phyloP scores from a whole-genome alignment of 2,113 vertebrate genomes.

The Engystomops pustulosus region DNA sequence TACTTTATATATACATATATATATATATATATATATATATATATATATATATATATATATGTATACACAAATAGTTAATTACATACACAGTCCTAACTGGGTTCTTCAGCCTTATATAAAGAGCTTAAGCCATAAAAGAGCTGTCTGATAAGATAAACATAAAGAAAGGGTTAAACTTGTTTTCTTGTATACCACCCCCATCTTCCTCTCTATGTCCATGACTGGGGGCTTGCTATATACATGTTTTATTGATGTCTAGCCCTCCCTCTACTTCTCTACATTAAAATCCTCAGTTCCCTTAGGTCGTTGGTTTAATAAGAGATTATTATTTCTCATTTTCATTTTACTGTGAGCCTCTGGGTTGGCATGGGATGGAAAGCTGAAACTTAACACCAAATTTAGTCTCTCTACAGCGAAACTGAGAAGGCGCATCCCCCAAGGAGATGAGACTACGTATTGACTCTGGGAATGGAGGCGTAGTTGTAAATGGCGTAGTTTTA shows the following conservation, averaged over 20 bases:
- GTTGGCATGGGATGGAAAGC: neutral
- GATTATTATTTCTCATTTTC: neutral
- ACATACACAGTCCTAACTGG: too few species aligned
- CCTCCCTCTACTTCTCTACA: neutral
- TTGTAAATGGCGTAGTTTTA: neutral
- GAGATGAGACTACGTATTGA: neutral
- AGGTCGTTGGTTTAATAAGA: slow-evolving; percentile 30
- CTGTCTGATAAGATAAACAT: too few species aligned
- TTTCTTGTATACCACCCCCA: neutral
- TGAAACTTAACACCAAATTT: neutral
- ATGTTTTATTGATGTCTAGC: neutral
- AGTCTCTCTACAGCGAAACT: neutral
- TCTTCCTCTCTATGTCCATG: neutral
- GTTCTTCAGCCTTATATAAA: too few species aligned
- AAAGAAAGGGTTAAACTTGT: neutral
- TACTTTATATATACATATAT: too few species aligned
- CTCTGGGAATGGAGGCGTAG: neutral
- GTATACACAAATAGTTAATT: too few species aligned
- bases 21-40: too few species aligned
- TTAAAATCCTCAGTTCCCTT: slow-evolving; percentile 3
- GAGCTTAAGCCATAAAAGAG: too few species aligned
- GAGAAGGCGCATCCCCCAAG: neutral
- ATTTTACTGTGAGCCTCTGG: neutral
- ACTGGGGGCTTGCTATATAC: slow-evolving; percentile 1
- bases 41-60: too few species aligned